Percentiles rank a stretch among this genome's conserved stretches.
Evolutionary conservation across 2,113 vertebrate genomes (phyloP).

Genomic region (Cricetomys ansorgei): DNA sequence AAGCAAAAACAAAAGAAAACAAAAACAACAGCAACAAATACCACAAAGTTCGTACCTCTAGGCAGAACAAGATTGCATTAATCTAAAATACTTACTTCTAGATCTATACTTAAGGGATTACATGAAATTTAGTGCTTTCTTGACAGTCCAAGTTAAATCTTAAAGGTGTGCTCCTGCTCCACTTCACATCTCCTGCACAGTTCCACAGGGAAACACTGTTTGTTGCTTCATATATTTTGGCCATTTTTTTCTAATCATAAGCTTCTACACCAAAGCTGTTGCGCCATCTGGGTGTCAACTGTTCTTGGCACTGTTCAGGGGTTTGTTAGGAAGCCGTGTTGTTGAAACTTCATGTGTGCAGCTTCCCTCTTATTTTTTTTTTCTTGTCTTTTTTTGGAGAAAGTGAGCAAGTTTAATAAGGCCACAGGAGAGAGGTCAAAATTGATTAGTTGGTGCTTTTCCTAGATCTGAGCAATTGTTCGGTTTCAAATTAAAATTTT

Average conservation of each 20-base stretch:
- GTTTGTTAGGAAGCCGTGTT: not conserved
- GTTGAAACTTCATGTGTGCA: not conserved
- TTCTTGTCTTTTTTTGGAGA: no score
- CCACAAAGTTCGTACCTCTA: not conserved
- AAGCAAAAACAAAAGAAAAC: not conserved
- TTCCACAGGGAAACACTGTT: not conserved
- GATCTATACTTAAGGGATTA: not conserved
- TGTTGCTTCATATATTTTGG: not conserved
- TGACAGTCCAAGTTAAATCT: not conserved
- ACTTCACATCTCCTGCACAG: no score
- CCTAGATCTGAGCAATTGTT: not conserved
- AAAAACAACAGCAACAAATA: constrained; percentile 24
- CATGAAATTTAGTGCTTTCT: not conserved
- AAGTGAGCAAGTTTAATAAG: not conserved
- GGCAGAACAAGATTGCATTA: not conserved
- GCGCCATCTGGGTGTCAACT: not conserved
- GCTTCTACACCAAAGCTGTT: not conserved
- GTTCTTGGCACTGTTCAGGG: not conserved
- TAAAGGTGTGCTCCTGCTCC: no score
- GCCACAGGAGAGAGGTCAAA: not conserved
- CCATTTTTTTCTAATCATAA: not conserved
- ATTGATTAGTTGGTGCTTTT: not conserved
- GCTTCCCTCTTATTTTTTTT: no score
- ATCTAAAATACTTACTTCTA: not conserved
- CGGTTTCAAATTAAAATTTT: constrained; percentile 33